These are phyloP conservation scores for Rhinolophus ferrumequinum DNA, from an alignment of 2,113 vertebrate species.

Conservation along the genomic window DNA sequence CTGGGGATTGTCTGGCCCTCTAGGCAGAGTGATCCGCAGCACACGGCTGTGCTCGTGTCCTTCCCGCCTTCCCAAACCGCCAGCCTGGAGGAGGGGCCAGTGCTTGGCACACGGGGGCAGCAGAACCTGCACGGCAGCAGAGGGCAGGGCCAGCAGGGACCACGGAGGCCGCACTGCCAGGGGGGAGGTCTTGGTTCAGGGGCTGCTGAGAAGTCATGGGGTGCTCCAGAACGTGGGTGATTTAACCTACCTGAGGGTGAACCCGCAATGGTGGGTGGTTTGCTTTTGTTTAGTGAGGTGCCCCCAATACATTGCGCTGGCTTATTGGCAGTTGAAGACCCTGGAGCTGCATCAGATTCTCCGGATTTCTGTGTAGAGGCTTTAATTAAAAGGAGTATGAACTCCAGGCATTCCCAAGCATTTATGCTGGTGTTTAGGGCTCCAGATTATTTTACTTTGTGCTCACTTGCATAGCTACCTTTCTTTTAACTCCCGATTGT, in stretches of 20 bases:
- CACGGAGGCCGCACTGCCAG: too few species aligned
- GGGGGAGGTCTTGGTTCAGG: too few species aligned
- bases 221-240: not conserved
- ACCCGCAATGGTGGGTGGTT: not conserved
- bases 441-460: not conserved
- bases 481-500: not conserved
- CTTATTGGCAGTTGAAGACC: not conserved
- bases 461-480: not conserved
- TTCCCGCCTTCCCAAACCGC: not conserved
- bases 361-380: not conserved
- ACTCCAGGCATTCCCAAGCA: not conserved
- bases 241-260: not conserved
- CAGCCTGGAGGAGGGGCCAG: too few species aligned
- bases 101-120: too few species aligned
- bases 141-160: accelerated
- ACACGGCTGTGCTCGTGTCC: not conserved
- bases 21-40: too few species aligned
- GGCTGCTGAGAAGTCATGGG: too few species aligned
- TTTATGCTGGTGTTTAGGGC: not conserved
- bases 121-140: accelerated
- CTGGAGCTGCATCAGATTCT: not conserved
- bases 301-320: too few species aligned
- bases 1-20: too few species aligned
- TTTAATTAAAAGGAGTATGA: not conserved
- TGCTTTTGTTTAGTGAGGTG: not conserved